phyloP scores from a whole-genome alignment of 2,797 vertebrate species.

The Sebastes umbrosus region DNA sequence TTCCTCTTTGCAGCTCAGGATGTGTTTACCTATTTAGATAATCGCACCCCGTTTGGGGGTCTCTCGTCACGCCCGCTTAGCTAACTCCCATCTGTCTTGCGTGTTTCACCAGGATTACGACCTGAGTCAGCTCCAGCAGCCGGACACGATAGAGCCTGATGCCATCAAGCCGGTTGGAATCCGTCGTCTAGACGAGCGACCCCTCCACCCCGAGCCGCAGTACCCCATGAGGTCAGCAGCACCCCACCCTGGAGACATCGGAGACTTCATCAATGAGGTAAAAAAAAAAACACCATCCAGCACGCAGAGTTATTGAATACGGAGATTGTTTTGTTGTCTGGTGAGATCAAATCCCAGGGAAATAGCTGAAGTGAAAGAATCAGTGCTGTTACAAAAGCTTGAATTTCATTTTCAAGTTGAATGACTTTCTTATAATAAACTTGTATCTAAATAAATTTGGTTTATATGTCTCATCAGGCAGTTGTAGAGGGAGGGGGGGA shows the following conservation, averaged over 20 bases:
- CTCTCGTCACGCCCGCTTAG: conserved; percentile 23
- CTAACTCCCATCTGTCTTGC: conserved; percentile 59
- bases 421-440: conserved; percentile 45
- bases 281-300: background rate
- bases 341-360: conserved; percentile 32
- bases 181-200: conserved; percentile 94
- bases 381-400: conserved; percentile 17
- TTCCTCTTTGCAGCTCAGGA: conserved; percentile 9
- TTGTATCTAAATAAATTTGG: conserved; percentile 56
- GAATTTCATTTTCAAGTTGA: conserved; percentile 61
- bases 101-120: conserved; percentile 89
- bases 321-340: background rate
- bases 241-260: conserved; percentile 97
- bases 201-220: conserved; percentile 95
- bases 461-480: conserved; percentile 22
- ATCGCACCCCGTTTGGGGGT: conserved; percentile 24
- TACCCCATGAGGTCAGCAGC: conserved; percentile 95
- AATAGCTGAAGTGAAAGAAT: conserved; percentile 35
- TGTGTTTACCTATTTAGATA: conserved; percentile 48
- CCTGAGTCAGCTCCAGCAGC: conserved; percentile 98
- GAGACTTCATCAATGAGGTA: conserved; percentile 99
- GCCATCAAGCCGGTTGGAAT: conserved; percentile 95
- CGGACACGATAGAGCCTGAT: conserved; percentile 93
- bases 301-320: background rate
- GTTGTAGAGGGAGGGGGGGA: background rate